Conservation (phyloP, 2,888 invertebrate species). For the Latrodectus hesperus region DNA sequence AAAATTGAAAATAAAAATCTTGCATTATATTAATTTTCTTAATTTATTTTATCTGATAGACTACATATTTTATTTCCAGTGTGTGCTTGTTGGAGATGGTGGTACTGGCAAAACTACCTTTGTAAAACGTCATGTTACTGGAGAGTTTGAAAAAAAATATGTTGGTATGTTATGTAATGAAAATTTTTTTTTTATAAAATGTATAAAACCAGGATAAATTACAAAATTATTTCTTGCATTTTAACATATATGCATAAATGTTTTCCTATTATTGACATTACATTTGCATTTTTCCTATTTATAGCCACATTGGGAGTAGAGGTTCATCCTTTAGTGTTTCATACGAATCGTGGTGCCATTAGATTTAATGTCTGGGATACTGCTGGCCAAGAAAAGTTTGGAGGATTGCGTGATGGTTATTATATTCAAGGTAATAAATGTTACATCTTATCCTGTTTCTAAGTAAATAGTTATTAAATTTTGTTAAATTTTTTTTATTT, state of each 20-base stretch:
- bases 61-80: constrained; percentile 77
- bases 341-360: constrained; percentile 97
- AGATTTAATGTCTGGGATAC: constrained; percentile 99
- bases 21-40: background rate
- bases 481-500: background rate
- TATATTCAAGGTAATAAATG: constrained; percentile 86
- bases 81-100: constrained; percentile 98
- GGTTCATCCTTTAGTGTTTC: constrained; percentile 98
- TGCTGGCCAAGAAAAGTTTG: constrained; percentile 99
- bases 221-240: too few relatives aligned
- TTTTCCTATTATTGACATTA: background rate
- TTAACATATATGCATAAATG: too few relatives aligned
- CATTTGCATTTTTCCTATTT: background rate
- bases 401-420: constrained; percentile 98
- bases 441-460: background rate
- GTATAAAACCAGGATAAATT: too few relatives aligned
- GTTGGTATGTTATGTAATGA: constrained; percentile 77
- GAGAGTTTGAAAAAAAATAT: constrained; percentile 99
- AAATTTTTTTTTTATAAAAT: too few relatives aligned
- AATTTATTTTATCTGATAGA: too few relatives aligned
- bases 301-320: constrained; percentile 97
- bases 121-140: constrained; percentile 98
- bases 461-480: background rate
- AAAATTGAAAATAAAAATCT: background rate
- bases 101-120: constrained; percentile 99